Evolutionary conservation across 2,797 vertebrate species (phyloP), one percentile per base, ranked within the genome.

Genomic region (Hafferia zeledoni): DNA sequence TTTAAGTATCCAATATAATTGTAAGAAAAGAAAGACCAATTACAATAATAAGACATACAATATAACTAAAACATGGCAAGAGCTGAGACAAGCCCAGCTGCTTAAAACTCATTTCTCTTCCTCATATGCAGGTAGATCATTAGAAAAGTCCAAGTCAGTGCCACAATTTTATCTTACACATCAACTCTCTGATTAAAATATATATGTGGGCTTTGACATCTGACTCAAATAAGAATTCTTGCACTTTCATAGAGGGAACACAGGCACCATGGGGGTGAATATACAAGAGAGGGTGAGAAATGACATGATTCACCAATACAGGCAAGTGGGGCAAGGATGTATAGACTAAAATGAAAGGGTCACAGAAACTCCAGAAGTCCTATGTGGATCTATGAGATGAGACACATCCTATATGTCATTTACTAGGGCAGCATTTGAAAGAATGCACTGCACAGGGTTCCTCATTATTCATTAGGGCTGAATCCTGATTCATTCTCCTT

Each of bases 401-500:
- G 65, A 85, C 69, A 50, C 63, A 67, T 49, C 52, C 17, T 78
- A 70, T 67, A 59, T 11, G 13, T 28, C 41, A 82, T 88, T 96
- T 91, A 82, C 53, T 39, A 84, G 55, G 63, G 59, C 0, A 0
- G 19, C 47, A 79, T 90, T 86, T 94, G 55, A 93, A 95, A 96
- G 75, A 83, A 72, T 67, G 27, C 17, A 52, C 85, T 64, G 82
- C 89, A 84, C 79, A 91, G 91, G 74, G 79, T 69, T 96, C 55
- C 84, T 97, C 91, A 92, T 94, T 96, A 95, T 91, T 96, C 94
- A 92, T 92, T 83, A 92, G 72, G 52, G 59, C 67, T 94, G 91
- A 95, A 86, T 95, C 57, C 82, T 76, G 60, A 85, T 89, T 90
- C 88, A 94, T 87, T 72, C 65, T 93, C 25, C 76, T 96, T 92